Evolutionary conservation across 2,888 invertebrate genomes (phyloP).

Genomic region (Onchidella celtica): DNA sequence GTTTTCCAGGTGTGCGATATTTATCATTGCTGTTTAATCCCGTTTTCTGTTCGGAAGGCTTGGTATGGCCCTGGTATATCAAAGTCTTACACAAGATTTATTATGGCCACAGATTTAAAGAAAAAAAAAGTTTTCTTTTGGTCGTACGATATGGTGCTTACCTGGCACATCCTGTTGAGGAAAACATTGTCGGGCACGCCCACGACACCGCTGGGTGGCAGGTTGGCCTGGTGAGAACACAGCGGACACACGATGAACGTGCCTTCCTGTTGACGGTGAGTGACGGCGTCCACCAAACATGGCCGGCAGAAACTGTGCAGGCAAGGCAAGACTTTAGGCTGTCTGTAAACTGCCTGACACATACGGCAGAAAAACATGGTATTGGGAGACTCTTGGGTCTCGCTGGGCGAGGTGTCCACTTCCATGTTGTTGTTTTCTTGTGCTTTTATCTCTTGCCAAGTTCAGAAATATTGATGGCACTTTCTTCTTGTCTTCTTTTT

Average conservation of each 20-base stretch:
- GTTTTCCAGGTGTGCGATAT: too few relatives aligned
- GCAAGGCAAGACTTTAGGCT: constrained; percentile 52
- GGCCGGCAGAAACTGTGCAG: constrained; percentile 54
- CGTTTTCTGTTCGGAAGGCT: too few relatives aligned
- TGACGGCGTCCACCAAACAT: constrained; percentile 42
- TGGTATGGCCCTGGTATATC: too few relatives aligned
- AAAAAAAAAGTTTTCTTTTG: too few relatives aligned
- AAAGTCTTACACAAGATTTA: too few relatives aligned
- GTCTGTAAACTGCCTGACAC: constrained; percentile 53
- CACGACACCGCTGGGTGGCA: constrained; percentile 41
- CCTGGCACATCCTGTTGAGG: constrained; percentile 51
- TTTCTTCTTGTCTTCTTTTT: too few relatives aligned
- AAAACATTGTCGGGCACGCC: constrained; percentile 52
- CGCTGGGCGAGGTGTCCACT: not conserved
- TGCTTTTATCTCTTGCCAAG: not conserved
- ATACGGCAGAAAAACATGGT: constrained; percentile 43
- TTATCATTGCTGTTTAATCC: too few relatives aligned
- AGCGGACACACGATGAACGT: constrained; percentile 48
- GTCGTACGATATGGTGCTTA: too few relatives aligned
- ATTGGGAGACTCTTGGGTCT: not conserved
- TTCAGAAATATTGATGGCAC: too few relatives aligned
- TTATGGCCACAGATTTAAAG: too few relatives aligned
- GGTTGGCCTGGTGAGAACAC: constrained; percentile 48
- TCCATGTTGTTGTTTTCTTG: not conserved
- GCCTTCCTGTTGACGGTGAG: not conserved